A percentile compares a stretch with the other conserved stretches of the same genome.
Conservation (phyloP, 2,113 vertebrate species). For the Ammodramus savannarum region DNA sequence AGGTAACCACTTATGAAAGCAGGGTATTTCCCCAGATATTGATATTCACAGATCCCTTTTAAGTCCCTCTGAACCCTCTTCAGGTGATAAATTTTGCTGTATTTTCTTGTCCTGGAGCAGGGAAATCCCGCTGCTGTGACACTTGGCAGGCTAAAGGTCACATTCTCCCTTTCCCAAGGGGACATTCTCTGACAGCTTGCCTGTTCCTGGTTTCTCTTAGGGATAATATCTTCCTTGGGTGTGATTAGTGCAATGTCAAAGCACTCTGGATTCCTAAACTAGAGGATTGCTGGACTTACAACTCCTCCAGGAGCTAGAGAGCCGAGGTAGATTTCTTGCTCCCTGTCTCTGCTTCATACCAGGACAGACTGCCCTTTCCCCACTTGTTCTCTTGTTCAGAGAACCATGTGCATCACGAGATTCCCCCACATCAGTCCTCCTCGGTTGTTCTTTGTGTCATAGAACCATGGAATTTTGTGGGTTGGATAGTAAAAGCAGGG, state of each 20-base stretch:
- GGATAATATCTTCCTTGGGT: not conserved
- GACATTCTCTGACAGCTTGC: not conserved
- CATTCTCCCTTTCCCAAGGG: not conserved
- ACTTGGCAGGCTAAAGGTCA: not conserved
- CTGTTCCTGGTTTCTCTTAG: not conserved
- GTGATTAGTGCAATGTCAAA: not conserved
- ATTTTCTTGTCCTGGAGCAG: not conserved
- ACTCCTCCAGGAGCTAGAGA: not conserved
- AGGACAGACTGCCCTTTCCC: not conserved
- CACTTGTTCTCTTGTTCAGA: not conserved
- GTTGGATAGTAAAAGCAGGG: no score
- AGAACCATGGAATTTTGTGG: not conserved
- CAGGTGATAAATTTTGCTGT: not conserved
- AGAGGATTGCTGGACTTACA: not conserved
- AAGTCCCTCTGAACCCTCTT: not conserved
- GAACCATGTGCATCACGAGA: fast-evolving
- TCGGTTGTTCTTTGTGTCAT: not conserved
- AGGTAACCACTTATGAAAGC: not conserved
- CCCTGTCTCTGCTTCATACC: not conserved
- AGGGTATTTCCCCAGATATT: not conserved
- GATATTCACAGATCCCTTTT: not conserved
- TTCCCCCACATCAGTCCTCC: not conserved
- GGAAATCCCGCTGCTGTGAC: not conserved
- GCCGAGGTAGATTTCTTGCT: not conserved
- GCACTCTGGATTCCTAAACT: not conserved